Evolutionary conservation across 2,797 vertebrate species (phyloP).

Genomic region (Eleutherodactylus coqui): DNA sequence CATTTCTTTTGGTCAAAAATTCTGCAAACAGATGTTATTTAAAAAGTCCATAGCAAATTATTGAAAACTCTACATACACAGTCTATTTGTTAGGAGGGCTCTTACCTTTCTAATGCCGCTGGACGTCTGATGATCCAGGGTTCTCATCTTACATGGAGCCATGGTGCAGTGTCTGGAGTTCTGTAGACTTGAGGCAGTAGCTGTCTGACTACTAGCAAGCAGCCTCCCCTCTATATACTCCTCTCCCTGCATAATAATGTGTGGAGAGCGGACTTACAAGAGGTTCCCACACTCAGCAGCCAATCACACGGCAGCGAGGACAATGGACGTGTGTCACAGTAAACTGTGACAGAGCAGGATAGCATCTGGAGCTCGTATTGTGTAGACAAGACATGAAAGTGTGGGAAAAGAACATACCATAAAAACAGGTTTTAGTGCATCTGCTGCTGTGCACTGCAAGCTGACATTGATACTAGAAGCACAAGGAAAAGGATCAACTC

Average conservation of each 20-base stretch:
- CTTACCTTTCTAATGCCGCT: conserved; percentile 22
- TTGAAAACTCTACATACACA: too few species aligned
- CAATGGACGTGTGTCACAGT: conserved; percentile 75
- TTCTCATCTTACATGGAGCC: conserved; percentile 17
- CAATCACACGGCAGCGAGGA: conserved; percentile 66
- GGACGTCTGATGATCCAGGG: neutral
- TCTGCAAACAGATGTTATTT: too few species aligned
- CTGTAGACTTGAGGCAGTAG: conserved; percentile 6
- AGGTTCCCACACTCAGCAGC: conserved; percentile 87
- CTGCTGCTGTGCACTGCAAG: conserved; percentile 35
- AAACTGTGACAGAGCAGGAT: conserved; percentile 66
- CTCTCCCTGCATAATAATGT: conserved; percentile 77
- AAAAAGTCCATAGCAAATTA: too few species aligned
- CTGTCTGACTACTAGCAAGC: conserved; percentile 26
- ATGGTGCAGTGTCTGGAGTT: neutral
- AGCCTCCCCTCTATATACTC: conserved; percentile 79
- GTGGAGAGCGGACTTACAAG: conserved; percentile 81
- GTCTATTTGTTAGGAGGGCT: too few species aligned
- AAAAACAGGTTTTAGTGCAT: conserved; percentile 52
- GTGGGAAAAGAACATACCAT: conserved; percentile 52
- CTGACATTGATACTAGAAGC: conserved; percentile 28
- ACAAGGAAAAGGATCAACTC: neutral
- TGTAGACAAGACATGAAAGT: conserved; percentile 51
- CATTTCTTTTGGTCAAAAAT: too few species aligned
- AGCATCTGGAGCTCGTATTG: conserved; percentile 47